phyloP scores from a whole-genome alignment of 2,888 invertebrate genomes.

The Epirrhoe alternata region DNA sequence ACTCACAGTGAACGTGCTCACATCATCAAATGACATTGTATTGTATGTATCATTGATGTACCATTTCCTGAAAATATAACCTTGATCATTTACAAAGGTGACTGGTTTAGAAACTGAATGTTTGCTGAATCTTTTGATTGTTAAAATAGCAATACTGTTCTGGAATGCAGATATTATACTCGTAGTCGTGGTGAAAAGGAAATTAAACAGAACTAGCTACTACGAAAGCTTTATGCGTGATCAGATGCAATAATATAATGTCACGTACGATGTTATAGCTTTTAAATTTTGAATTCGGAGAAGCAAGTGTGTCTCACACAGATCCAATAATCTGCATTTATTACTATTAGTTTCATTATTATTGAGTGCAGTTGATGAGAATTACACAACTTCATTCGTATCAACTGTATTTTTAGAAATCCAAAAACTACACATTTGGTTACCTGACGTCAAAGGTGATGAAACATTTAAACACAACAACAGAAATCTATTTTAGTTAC shows the following conservation, averaged over 20 bases:
- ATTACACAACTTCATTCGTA: no score
- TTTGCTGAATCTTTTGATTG: slow-evolving; percentile 58
- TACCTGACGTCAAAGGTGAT: slow-evolving; percentile 56
- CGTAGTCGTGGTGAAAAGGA: slow-evolving; percentile 47
- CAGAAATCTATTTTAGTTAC: slow-evolving; percentile 67
- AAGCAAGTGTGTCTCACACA: background rate
- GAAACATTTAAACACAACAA: slow-evolving; percentile 61
- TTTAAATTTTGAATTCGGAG: slow-evolving; percentile 27
- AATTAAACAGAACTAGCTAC: slow-evolving; percentile 35
- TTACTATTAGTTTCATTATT: no score
- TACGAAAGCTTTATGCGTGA: slow-evolving; percentile 39
- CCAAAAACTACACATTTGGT: slow-evolving; percentile 30
- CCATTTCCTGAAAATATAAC: slow-evolving; percentile 23
- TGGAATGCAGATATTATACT: slow-evolving; percentile 42
- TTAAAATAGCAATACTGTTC: slow-evolving; percentile 56
- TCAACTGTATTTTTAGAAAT: slow-evolving; percentile 2
- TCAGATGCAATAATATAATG: slow-evolving; percentile 35
- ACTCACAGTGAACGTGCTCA: background rate
- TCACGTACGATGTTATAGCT: slow-evolving; percentile 17
- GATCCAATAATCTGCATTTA: no score
- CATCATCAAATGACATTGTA: background rate
- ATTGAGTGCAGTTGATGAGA: no score
- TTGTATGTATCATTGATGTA: slow-evolving; percentile 14
- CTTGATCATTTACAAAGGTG: slow-evolving; percentile 4
- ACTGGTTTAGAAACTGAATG: background rate